phyloP scores from a whole-genome alignment of 2,888 invertebrate genomes.

The Halocaridina rubra region DNA sequence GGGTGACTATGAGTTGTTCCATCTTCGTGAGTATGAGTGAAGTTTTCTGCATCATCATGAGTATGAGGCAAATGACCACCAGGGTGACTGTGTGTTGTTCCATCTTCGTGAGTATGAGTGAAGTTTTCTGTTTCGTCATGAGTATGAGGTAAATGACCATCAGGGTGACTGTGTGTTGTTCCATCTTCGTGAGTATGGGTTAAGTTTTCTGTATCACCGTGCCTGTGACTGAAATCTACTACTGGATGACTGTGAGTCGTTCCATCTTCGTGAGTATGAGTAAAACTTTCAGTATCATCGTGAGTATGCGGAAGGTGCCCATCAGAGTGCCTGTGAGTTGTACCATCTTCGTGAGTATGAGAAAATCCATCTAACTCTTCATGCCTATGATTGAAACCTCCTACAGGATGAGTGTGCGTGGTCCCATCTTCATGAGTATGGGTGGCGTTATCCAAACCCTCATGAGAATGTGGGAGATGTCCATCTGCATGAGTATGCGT shows the following conservation, averaged over 20 bases:
- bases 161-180: constrained; percentile 19
- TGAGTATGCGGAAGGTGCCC: constrained; percentile 2
- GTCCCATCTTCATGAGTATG: constrained; percentile 20
- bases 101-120: constrained; percentile 40
- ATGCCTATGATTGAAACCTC: background rate
- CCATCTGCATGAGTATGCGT: constrained; percentile 36
- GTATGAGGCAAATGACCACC: constrained; percentile 6
- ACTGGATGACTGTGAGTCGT: background rate
- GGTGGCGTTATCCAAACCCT: background rate
- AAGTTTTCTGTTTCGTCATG: background rate
- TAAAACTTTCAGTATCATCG: background rate
- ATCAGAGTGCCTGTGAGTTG: constrained; percentile 31
- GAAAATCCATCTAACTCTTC: background rate
- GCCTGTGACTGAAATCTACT: background rate
- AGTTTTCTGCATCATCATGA: background rate
- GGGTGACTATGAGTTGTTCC: constrained; percentile 32
- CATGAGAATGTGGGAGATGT: background rate
- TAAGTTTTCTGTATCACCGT: background rate
- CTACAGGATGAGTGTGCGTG: background rate
- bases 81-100: constrained; percentile 34
- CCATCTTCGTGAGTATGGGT: constrained; percentile 16
- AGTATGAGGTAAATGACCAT: constrained; percentile 11
- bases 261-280: constrained; percentile 19
- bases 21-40: constrained; percentile 19
- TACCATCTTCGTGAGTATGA: constrained; percentile 19